Evolutionary conservation across 2,888 invertebrate genomes (phyloP), one percentile per base, ranked within the genome.

Genomic region (Cenopis cana): DNA sequence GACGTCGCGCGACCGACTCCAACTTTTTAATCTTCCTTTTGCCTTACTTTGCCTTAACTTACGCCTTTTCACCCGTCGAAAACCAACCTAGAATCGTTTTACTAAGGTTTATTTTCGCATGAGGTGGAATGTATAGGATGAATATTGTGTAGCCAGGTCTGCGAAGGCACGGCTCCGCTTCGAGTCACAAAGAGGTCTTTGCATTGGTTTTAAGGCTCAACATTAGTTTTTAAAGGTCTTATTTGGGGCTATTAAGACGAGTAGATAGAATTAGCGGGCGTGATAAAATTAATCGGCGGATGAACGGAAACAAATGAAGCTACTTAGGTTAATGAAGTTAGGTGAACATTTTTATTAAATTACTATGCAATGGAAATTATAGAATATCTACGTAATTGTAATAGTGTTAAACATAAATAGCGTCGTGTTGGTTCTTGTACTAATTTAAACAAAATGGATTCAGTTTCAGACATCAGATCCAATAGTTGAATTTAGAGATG

Each of bases 201-300:
- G 91, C 88, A 88, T 88, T 85, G 85, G 90, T 85, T 90, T 92
- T 91, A 91, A 90, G 90, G 85, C 90, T 85, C 89, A 87, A 88
- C 93, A 92, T 93, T 93, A 90, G 92, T 93, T 93, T 93, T 93
- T 92, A 92, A 91, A 91, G 90, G 91, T 87, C 90, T 91, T 93
- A 91, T 92, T 92, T 90, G 90, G 89, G 85, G 89, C 90, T 86
- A 88, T 91, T 89, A 90, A 90, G 86, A 85, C 86, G 86, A 81
- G 8, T 33, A 82, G 89, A 92, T 91, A 91, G 91, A 92, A 91
- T 93, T 91, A 92, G 91, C 89, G 80, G 78, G 76, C 80, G 85
- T 88, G 89, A 90, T 93, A 87, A 91, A 90, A 90, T 90, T 89
- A 91, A 93, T 92, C 91, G 89, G 46, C 8, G 50, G 49, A 36